Conservation (phyloP, 1,140 invertebrate genomes). For the Bombyx mori region DNA sequence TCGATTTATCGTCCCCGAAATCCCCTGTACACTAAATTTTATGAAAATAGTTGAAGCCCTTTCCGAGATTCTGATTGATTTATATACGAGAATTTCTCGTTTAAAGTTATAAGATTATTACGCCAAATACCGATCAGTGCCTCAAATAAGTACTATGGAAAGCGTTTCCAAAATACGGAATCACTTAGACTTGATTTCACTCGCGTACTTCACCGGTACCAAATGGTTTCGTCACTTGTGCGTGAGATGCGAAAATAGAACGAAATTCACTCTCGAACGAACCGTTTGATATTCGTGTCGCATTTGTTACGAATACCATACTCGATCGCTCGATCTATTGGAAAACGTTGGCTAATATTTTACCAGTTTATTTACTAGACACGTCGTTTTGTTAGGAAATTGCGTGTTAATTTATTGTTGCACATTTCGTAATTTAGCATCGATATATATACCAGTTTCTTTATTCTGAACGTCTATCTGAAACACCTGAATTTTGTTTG, state of each 20-base stretch:
- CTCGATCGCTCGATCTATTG: constrained; percentile 1
- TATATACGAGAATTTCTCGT: no score
- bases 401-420: neutral
- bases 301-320: constrained; percentile 1
- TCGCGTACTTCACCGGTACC: neutral
- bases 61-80: no score
- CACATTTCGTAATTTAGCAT: neutral
- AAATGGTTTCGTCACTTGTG: constrained; percentile 2
- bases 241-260: constrained; percentile 9
- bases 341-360: neutral
- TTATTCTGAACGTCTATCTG: no score
- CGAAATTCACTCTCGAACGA: constrained; percentile 5
- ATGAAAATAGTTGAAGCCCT: no score
- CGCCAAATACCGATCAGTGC: no score
- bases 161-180: no score
- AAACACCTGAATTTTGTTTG: no score
- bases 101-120: no score
- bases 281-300: constrained; percentile 1
- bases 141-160: no score
- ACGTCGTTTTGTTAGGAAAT: neutral
- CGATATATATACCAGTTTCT: neutral
- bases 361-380: neutral
- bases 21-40: no score
- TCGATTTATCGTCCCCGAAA: no score
- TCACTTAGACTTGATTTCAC: no score